phyloP scores from a whole-genome alignment of 2,113 vertebrate species.

The Hirundichthys speculiger region DNA sequence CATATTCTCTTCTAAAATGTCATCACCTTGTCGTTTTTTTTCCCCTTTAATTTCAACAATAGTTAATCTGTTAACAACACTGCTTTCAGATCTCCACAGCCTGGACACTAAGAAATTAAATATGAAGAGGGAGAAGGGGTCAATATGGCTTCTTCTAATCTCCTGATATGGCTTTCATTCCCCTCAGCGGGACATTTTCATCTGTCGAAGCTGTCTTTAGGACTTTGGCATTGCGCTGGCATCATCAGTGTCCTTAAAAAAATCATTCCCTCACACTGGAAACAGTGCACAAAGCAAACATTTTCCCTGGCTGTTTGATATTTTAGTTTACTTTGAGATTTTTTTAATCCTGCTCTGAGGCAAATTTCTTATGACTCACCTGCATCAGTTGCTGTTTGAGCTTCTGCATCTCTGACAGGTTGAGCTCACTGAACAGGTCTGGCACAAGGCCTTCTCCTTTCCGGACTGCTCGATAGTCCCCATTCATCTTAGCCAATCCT shows the following conservation, averaged over 20 bases:
- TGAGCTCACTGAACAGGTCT: constrained; percentile 97
- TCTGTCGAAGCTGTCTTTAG: background rate
- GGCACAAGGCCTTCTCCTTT: constrained; percentile 91
- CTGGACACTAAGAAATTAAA: constrained; percentile 9
- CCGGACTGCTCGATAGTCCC: constrained; percentile 84
- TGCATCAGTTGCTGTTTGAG: constrained; percentile 97
- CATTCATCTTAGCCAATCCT: constrained; percentile 84
- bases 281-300: background rate
- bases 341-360: too few relatives aligned
- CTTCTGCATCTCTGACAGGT: constrained; percentile 98
- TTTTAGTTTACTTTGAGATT: too few relatives aligned
- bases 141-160: background rate
- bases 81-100: background rate
- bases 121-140: background rate
- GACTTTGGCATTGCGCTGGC: background rate
- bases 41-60: background rate
- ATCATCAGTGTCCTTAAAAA: background rate
- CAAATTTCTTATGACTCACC: constrained; percentile 74
- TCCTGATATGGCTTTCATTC: background rate
- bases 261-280: background rate
- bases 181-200: background rate
- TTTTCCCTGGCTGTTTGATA: too few relatives aligned
- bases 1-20: background rate
- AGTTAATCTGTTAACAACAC: background rate
- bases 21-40: background rate